Base-by-base conservation (phyloP, 2,888 invertebrate species). In the Tolmerus cingulatus region DNA sequence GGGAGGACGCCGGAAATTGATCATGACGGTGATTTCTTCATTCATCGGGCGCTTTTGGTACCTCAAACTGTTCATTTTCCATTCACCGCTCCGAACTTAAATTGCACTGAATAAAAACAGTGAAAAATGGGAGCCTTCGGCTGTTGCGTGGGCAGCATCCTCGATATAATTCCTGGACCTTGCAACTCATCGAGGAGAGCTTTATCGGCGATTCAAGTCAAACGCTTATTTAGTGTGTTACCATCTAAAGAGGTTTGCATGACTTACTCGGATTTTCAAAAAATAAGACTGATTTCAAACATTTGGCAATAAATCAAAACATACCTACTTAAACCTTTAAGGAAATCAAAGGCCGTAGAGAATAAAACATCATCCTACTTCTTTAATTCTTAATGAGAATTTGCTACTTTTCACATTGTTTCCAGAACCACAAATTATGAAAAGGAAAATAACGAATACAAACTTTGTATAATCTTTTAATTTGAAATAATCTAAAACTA, bases 21-120 rank as follows among this genome's bases (percentile, higher is more conserved):
- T 84, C 82, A 66, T 84, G 82, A 84, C 37, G 82, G 34, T 84
- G 82, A 84, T 84, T 84, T 84, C 82, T 84, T 84, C 57, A 84
- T 84, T 66, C 37, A 37, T 84, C 37, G 12, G 40, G 37, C 27
- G 37, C 23, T 84, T 78, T 23, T 37, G 78, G 78, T 9, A 23
- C 19, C 37, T 46, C 23, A 43, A 78, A 43, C n/a, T 77, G 37
- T n/a, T 34, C 77, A 77, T 77, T 37, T 77, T 37, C 34, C 77
- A 77, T 77, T 77, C 77, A 37, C 37, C 43, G 66, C 66, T 23
- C 66, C 27, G 12, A 66, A 66, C 27, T 66, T 19, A 66, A 66
- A 66, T 66, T 66, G 66, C 27, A 27, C 27, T 1, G 9, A 66
- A 12, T 27, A 66, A 66, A 66, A 51, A 12, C 66, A 66, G 66